These are phyloP conservation scores for Clytia hemisphaerica DNA, from an alignment of 30 jellyfish, hydroid and myxozoan genomes.

Conservation along the genomic window DNA sequence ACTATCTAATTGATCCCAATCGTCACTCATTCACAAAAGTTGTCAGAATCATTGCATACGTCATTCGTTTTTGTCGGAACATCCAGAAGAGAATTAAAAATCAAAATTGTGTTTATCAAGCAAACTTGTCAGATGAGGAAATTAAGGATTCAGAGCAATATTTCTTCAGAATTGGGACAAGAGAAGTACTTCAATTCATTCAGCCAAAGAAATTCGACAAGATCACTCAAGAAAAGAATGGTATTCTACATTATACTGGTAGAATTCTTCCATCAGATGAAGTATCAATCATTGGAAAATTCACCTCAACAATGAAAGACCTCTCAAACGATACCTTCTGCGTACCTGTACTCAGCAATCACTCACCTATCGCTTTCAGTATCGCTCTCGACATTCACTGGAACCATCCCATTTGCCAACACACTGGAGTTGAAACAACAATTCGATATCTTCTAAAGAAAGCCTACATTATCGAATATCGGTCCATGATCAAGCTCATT, in stretches of 20 bases:
- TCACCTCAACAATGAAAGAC: not conserved
- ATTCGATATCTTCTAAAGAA: too few relatives aligned
- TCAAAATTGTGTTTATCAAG: not conserved
- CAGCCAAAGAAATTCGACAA: not conserved
- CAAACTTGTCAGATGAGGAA: not conserved
- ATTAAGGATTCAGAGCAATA: not conserved
- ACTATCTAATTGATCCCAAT: constrained; percentile 8
- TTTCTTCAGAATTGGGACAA: constrained; percentile 9
- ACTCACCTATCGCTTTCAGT: too few relatives aligned
- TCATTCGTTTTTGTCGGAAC: constrained; percentile 1
- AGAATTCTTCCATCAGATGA: not conserved
- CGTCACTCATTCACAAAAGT: constrained; percentile 14
- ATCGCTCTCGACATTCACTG: too few relatives aligned
- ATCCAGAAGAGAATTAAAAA: constrained; percentile 7
- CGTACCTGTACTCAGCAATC: not conserved
- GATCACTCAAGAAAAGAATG: not conserved
- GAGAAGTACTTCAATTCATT: not conserved
- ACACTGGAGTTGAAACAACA: too few relatives aligned
- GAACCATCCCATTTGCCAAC: too few relatives aligned
- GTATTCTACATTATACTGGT: not conserved
- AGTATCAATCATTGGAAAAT: not conserved
- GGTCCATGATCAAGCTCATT: too few relatives aligned
- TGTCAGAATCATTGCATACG: constrained; percentile 1
- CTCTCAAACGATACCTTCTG: not conserved
- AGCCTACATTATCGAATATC: too few relatives aligned